Conservation (phyloP, 2,888 invertebrate genomes). For the Drosophila sordidapex region DNA sequence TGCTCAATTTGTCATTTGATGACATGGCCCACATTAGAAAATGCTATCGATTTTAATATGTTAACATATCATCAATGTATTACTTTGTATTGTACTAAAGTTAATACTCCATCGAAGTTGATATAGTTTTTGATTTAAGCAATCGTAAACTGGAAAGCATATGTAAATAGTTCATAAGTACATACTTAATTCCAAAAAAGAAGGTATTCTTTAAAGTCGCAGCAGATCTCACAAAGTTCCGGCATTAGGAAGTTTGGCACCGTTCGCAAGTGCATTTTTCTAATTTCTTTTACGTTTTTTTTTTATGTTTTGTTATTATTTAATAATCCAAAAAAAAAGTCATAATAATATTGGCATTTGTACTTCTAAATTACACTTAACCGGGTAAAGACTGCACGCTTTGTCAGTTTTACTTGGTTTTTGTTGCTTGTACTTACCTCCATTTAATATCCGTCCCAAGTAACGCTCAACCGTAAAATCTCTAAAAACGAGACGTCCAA, state of each 20-base stretch:
- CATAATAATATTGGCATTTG: neutral
- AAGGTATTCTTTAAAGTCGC: neutral
- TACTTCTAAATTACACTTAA: neutral
- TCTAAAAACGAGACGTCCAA: slow-evolving; percentile 24
- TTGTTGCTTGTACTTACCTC: slow-evolving; percentile 16
- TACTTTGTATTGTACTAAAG: neutral
- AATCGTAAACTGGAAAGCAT: neutral
- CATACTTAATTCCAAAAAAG: neutral
- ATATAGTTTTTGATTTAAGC: neutral
- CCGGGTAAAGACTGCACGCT: slow-evolving; percentile 38
- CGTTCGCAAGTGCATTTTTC: neutral
- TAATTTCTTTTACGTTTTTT: neutral
- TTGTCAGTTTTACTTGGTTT: slow-evolving; percentile 29
- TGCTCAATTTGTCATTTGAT: neutral
- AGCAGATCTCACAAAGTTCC: neutral
- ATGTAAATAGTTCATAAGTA: neutral
- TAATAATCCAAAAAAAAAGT: neutral
- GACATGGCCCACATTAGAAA: neutral
- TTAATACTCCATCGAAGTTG: neutral
- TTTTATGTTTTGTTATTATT: neutral
- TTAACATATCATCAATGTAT: neutral
- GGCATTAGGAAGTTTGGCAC: neutral
- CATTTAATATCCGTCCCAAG: slow-evolving; percentile 7
- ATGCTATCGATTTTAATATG: neutral
- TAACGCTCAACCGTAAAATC: slow-evolving; percentile 41